Evolutionary conservation across 2,113 vertebrate genomes (phyloP), one percentile per base, ranked within the genome.

Genomic region (Gymnocephalus cernua): DNA sequence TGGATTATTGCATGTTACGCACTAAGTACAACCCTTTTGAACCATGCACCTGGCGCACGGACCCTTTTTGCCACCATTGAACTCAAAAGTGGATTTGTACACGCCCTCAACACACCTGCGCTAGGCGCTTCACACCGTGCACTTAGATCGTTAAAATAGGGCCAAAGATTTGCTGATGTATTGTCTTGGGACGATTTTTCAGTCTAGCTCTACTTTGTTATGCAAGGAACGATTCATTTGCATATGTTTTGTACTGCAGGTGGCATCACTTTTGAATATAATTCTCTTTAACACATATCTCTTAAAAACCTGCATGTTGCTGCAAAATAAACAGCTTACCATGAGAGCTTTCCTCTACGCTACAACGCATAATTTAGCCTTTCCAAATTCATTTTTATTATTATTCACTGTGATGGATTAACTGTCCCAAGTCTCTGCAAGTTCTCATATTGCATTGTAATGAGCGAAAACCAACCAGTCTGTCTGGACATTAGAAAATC

Each of bases 391-490:
- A n/a, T n/a, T n/a, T n/a, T n/a, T n/a, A n/a, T n/a, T n/a, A n/a
- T n/a, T 29, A n/a, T 65, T 47, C 38, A 38, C 21, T 16, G 41
- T 61, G 16, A 65, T 47, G 4, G 32, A 75, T 68, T 27, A 68
- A 11, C 48, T 62, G 3, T 53, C 41, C 41, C 67, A 74, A 18
- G 7, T 63, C 51, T 78, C 32, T 59, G 44, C 51, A 48, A 53
- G 45, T 58, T 74, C 21, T 58, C 23, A 41, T 25, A 66, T 15
- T n/a, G 53, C 23, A 44, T 25, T 57, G 48, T 23, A 65, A 83
- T 53, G 58, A 64, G 23, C 63, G 45, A 66, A 85, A 74, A 84
- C 19, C 18, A 65, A 75, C 50, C 51, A 58, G 38, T 68, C 23
- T 54, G 54, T 16, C 19, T 64, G 44, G 23, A 78, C 70, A 80